Base-by-base conservation (phyloP, 1,140 invertebrate species). In the Drosophila pruinosa region DNA sequence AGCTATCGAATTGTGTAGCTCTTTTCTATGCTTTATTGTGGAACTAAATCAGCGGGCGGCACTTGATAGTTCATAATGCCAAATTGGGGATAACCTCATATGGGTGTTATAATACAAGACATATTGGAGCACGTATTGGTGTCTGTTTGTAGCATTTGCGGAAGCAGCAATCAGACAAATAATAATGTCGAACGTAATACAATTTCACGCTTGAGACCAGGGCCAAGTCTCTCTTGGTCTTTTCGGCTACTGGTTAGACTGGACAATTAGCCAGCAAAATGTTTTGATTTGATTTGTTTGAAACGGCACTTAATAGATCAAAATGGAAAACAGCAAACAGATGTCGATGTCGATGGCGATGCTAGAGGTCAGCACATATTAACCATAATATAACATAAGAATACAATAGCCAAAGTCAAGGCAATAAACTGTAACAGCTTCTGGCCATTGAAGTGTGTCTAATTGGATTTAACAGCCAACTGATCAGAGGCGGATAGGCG, bases 271-370 rank as follows among this genome's bases (percentile, higher is more conserved):
- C 54, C 67, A 64, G 26, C 26, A 53, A 62, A 64, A 61, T 77
- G 59, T 56, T 75, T 75, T 75, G 75, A 75, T 77, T 74, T 75
- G 41, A 38, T 54, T 77, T 77, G 75, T 74, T 41, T 57, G 72
- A 59, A 56, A 75, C 38, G 43, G 10, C 71, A 68, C 74, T 73
- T 73, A 62, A 72, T 61, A 56, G 52, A 68, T 62, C 57, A 57
- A 58, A 47, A 62, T 48, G 45, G 38, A 63, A 57, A 72, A 41
- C 36, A 59, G 24, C 15, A 41, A 34, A 34, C 31, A 34, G n/a
- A 41, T 39, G 50, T 50, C 21, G 39, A 61, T 43, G 26, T 24
- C 2, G 57, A 52, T 38, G 15, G 22, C 10, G 19, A 38, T 28
- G 47, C 41, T 76, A 70, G 67, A 77, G 75, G 75, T 75, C 75